Conservation (phyloP, 2,888 invertebrate species). For the Keiferia lycopersicella region DNA sequence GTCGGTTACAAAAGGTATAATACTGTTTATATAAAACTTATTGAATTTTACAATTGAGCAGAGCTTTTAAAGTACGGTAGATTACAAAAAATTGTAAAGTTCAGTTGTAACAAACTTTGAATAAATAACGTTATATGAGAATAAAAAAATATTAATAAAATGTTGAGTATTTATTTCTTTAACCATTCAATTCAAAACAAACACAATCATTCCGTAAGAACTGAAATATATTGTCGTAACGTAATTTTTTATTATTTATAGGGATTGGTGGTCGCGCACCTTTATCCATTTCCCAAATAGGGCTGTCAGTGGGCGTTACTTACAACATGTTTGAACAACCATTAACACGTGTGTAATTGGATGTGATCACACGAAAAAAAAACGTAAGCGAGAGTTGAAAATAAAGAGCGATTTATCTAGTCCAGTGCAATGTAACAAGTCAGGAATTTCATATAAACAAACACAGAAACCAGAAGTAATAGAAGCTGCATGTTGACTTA, state of each 20-base stretch:
- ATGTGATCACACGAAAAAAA: slow-evolving; percentile 1
- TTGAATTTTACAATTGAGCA: slow-evolving; percentile 15
- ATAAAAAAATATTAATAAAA: too few relatives aligned
- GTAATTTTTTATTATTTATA: too few relatives aligned
- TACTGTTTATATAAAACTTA: slow-evolving; percentile 14
- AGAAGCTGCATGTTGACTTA: neutral
- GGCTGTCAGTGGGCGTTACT: neutral
- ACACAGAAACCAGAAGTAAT: neutral
- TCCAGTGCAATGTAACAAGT: neutral
- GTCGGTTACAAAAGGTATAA: neutral
- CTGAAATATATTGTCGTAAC: too few relatives aligned
- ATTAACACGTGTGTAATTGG: slow-evolving; percentile 2
- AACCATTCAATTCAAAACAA: too few relatives aligned
- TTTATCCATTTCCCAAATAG: neutral
- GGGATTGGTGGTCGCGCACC: neutral
- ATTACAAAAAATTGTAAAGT: neutral
- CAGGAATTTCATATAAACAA: neutral
- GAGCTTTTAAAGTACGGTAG: neutral
- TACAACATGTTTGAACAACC: slow-evolving; percentile 1
- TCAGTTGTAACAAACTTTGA: too few relatives aligned
- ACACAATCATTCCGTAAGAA: too few relatives aligned
- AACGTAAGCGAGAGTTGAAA: slow-evolving; percentile 9
- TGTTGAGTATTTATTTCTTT: too few relatives aligned
- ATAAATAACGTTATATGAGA: too few relatives aligned
- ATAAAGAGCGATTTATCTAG: neutral